Percentiles rank a stretch among this genome's conserved stretches.
phyloP scores from a whole-genome alignment of 23 tunicate species.

The Styela clava region DNA sequence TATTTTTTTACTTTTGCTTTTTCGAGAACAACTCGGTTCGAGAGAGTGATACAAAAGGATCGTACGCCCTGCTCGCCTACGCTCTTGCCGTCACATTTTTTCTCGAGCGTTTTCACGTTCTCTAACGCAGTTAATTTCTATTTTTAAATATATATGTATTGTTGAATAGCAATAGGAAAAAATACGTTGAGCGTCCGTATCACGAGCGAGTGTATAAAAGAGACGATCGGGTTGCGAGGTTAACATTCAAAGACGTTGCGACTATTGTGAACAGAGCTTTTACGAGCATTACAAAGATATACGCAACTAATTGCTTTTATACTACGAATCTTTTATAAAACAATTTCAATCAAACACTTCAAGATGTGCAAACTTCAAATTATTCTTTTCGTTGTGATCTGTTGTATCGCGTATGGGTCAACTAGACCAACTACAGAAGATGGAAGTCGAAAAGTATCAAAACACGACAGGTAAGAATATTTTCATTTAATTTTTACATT shows the following conservation, averaged over 20 bases:
- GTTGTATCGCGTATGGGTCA: not conserved
- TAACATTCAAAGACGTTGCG: constrained; percentile 5
- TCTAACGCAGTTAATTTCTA: not conserved
- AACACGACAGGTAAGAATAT: constrained; percentile 12
- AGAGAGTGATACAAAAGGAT: too few species aligned
- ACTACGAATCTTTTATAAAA: not conserved
- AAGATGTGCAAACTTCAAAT: not conserved
- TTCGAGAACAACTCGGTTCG: too few species aligned
- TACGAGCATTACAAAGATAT: not conserved
- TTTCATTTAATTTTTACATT: not conserved
- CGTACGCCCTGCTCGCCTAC: not conserved
- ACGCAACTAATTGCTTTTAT: not conserved
- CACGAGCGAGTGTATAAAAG: not conserved
- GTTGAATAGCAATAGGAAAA: not conserved
- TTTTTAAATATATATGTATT: constrained; percentile 18
- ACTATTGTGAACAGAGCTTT: not conserved
- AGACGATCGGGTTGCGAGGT: not conserved
- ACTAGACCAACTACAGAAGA: not conserved
- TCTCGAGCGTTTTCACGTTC: not conserved
- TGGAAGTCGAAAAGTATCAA: not conserved
- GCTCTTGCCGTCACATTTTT: constrained; percentile 2
- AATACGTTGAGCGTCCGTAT: not conserved
- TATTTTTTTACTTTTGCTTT: too few species aligned
- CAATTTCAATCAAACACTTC: not conserved
- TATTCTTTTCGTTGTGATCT: constrained; percentile 1